Evolutionary conservation across 2,888 invertebrate species (phyloP), one percentile per base, ranked within the genome.

Genomic region (Bombyx huttoni): DNA sequence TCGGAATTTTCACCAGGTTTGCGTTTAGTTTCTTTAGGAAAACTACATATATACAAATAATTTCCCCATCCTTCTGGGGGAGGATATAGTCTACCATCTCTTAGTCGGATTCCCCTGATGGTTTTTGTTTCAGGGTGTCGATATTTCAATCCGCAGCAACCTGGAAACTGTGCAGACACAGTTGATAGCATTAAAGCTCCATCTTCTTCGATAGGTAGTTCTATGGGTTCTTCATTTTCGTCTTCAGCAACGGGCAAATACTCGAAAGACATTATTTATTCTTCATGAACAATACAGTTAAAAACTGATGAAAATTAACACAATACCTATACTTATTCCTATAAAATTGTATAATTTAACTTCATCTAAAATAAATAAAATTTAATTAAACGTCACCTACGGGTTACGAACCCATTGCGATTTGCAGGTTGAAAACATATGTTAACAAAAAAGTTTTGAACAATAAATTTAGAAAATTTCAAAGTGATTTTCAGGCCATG

Each of bases 171-270:
- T 59, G 97, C 98, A 65, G 97, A 93, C 61, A 99, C 90, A 48
- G 99, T 99, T 56, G 97, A 95, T 75, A 99, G 90, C 70, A 98
- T 90, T 67, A 98, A 89, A 50, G 97, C 97, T 64, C 96, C 95
- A 91, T 99, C 98, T 75, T 96, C 96, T 89, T 99, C 98, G 57
- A 95, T 93, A 54, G 98, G 98, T 72, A 99, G 90, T 89, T 98
- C 99, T 85, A 99, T 98, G 62, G 98, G 96, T 87, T 98, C 98
- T 77, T 97, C 97, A 70, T 96, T 96, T 91, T 98, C 98, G 73
- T 98, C 98, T 89, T 98, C 98, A 62, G 97, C 95, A 65, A 98
- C 98, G 92, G 97, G 96, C 82, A 98, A 92, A 79, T 92, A 93
- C 72, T 88, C 88, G 85, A 86, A 87, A 77, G 88, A 88, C 88